These are phyloP conservation scores for Andricus quercusramuli DNA, from an alignment of 2,888 invertebrate species.

Conservation along the genomic window DNA sequence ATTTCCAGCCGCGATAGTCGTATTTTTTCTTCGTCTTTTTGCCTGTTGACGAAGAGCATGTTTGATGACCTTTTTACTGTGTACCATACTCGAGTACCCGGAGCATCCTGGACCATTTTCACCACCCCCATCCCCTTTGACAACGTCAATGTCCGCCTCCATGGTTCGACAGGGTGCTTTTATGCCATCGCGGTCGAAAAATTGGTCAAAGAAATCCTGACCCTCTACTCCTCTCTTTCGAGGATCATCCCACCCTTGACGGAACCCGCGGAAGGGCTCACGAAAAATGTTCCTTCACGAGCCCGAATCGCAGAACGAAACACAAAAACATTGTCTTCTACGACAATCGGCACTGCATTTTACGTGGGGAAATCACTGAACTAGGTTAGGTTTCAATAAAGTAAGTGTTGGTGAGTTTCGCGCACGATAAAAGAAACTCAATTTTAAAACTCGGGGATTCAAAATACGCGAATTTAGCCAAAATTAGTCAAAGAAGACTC, in stretches of 20 bases:
- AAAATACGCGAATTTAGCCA: slow-evolving; percentile 7
- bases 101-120: slow-evolving; percentile 72
- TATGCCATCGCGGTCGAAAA: slow-evolving; percentile 49
- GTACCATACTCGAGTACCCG: slow-evolving; percentile 75
- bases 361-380: neutral
- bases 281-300: slow-evolving; percentile 1
- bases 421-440: neutral
- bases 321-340: slow-evolving; percentile 39
- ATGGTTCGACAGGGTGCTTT: slow-evolving; percentile 59
- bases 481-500: slow-evolving; percentile 36
- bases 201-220: slow-evolving; percentile 10
- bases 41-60: slow-evolving; percentile 89
- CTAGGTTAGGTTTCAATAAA: slow-evolving; percentile 15
- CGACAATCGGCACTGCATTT: slow-evolving; percentile 33
- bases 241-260: neutral
- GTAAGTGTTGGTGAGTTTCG: neutral
- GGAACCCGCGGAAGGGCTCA: neutral
- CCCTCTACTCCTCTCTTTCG: neutral
- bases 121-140: slow-evolving; percentile 69
- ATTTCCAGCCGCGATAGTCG: slow-evolving; percentile 83
- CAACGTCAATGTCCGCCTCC: slow-evolving; percentile 72
- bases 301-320: neutral
- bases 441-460: neutral
- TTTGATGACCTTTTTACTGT: slow-evolving; percentile 86
- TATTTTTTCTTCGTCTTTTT: slow-evolving; percentile 90